Conservation (phyloP, 2,797 vertebrate species). For the Phrynocephalus guinanensis region DNA sequence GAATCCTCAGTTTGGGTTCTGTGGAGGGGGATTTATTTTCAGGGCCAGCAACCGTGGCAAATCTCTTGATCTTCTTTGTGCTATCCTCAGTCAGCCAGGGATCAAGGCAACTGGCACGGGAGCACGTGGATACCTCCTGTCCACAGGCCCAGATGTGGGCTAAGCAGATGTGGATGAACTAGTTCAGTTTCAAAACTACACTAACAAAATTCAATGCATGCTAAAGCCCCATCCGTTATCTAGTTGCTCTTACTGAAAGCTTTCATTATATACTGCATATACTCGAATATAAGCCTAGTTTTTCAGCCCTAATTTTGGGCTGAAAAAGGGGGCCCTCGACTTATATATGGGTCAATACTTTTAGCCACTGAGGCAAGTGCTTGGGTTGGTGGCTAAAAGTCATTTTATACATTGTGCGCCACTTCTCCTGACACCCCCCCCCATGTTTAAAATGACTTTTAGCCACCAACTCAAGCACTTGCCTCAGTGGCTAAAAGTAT, state of each 20-base stretch:
- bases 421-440: no score
- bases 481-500: no score
- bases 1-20: not conserved
- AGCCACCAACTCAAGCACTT: no score
- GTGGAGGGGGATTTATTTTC: constrained; percentile 12
- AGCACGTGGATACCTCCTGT: not conserved
- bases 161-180: not conserved
- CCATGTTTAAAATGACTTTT: no score
- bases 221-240: not conserved
- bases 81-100: not conserved
- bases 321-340: no score
- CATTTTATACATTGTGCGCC: no score
- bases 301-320: no score
- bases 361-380: no score
- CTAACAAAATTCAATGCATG: not conserved
- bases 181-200: not conserved
- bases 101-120: not conserved
- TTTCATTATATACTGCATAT: not conserved
- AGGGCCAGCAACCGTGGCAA: not conserved
- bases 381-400: no score
- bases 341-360: no score
- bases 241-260: not conserved
- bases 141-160: not conserved
- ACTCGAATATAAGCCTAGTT: no score
- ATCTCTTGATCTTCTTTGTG: constrained; percentile 7